Conservation (phyloP, 2,797 vertebrate species). For the Odontamblyopus lacepedii region DNA sequence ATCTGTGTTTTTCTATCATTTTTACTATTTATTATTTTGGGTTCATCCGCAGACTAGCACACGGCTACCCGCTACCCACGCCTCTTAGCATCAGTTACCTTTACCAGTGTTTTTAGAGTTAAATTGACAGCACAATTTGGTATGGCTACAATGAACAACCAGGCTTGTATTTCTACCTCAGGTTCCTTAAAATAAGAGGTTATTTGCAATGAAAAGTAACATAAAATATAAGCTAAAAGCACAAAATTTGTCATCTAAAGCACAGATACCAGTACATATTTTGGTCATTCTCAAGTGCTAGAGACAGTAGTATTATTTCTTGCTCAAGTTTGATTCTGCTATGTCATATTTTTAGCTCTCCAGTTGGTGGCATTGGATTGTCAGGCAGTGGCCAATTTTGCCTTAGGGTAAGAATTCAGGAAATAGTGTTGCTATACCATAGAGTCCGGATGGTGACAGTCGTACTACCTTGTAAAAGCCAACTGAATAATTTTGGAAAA, state of each 20-base stretch:
- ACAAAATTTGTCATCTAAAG: slow-evolving; percentile 29
- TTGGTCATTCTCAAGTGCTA: slow-evolving; percentile 20
- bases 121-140: slow-evolving; percentile 14
- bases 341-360: slow-evolving; percentile 27
- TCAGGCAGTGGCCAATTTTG: slow-evolving; percentile 37
- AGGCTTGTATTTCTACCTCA: slow-evolving; percentile 65
- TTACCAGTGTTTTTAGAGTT: slow-evolving; percentile 8
- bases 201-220: slow-evolving; percentile 35
- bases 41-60: slow-evolving; percentile 50
- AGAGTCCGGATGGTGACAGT: not conserved
- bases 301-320: slow-evolving; percentile 16
- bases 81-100: slow-evolving; percentile 26
- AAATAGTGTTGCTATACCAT: slow-evolving; percentile 41
- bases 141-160: slow-evolving; percentile 24
- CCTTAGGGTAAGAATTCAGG: slow-evolving; percentile 46
- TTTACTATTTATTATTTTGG: slow-evolving; percentile 49
- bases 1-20: slow-evolving; percentile 10
- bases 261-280: slow-evolving; percentile 3
- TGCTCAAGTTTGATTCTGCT: slow-evolving; percentile 47
- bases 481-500: not conserved
- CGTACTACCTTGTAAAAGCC: not conserved
- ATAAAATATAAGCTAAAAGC: slow-evolving; percentile 31
- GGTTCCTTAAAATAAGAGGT: slow-evolving; percentile 57
- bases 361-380: slow-evolving; percentile 31
- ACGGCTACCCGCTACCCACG: slow-evolving; percentile 24